Conservation (phyloP, 2,888 invertebrate genomes). For the Fabriciana adippe region DNA sequence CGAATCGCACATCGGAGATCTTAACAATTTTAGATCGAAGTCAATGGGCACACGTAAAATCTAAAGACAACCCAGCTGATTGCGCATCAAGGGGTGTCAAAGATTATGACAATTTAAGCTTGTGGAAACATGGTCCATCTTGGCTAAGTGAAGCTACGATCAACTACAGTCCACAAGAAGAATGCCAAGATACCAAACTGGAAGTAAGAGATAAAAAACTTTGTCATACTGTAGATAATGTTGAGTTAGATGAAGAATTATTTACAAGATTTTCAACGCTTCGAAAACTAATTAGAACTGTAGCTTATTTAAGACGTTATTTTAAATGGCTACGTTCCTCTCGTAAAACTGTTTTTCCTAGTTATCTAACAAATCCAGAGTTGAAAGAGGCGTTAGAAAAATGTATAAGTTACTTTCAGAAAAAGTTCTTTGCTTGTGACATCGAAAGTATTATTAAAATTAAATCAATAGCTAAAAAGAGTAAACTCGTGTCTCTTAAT, state of each 20-base stretch:
- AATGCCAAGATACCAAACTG: no score
- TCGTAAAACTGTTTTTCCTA: background rate
- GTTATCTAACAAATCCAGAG: background rate
- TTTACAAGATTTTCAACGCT: constrained; percentile 36
- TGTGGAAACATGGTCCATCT: no score
- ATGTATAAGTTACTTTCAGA: constrained; percentile 8
- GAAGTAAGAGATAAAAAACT: no score
- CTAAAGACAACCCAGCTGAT: no score
- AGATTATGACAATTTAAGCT: no score
- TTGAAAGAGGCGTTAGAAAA: constrained; percentile 12
- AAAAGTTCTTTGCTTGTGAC: constrained; percentile 9
- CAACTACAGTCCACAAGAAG: no score
- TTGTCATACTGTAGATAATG: no score
- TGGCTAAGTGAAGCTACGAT: no score
- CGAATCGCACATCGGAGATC: constrained; percentile 38
- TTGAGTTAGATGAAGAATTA: constrained; percentile 3
- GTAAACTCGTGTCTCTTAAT: background rate
- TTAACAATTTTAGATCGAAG: no score
- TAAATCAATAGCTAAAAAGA: background rate
- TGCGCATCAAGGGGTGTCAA: no score
- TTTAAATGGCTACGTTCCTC: background rate
- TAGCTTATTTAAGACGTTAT: constrained; percentile 37
- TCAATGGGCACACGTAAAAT: no score
- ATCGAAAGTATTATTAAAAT: constrained; percentile 4
- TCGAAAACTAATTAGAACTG: constrained; percentile 28